These are phyloP conservation scores for Margaritifera margaritifera DNA, from an alignment of 2,888 invertebrate genomes.

Conservation along the genomic window DNA sequence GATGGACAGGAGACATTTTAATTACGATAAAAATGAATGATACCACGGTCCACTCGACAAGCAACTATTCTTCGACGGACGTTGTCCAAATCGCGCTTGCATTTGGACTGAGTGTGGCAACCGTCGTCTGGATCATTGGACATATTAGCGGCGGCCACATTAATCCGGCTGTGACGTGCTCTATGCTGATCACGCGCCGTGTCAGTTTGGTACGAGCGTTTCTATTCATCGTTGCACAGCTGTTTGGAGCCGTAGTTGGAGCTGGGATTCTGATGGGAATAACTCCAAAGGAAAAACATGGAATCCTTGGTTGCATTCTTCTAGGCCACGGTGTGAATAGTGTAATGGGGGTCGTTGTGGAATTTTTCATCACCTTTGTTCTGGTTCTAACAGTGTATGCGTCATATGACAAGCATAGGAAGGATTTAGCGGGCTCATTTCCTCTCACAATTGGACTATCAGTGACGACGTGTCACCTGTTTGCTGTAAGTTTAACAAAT, in stretches of 20 bases:
- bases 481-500: conserved; percentile 80
- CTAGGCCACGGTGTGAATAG: conserved; percentile 68
- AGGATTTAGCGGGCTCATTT: conserved; percentile 87
- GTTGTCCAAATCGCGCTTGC: conserved; percentile 84
- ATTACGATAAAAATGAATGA: too few relatives aligned
- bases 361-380: conserved; percentile 88
- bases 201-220: conserved; percentile 83
- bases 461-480: conserved; percentile 89
- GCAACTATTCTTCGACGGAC: neutral
- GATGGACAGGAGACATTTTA: too few relatives aligned
- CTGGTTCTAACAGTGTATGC: conserved; percentile 87
- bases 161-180: conserved; percentile 70
- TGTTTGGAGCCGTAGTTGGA: conserved; percentile 93
- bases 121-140: conserved; percentile 85
- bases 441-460: conserved; percentile 88
- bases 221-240: conserved; percentile 90
- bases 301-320: conserved; percentile 87
- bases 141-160: conserved; percentile 83
- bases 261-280: conserved; percentile 84
- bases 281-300: conserved; percentile 75
- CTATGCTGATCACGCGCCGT: conserved; percentile 84
- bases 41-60: too few relatives aligned
- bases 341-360: conserved; percentile 86
- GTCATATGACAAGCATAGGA: conserved; percentile 85
- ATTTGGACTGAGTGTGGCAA: conserved; percentile 89